phyloP scores from a whole-genome alignment of 1,140 invertebrate genomes.

The Wasmannia auropunctata region DNA sequence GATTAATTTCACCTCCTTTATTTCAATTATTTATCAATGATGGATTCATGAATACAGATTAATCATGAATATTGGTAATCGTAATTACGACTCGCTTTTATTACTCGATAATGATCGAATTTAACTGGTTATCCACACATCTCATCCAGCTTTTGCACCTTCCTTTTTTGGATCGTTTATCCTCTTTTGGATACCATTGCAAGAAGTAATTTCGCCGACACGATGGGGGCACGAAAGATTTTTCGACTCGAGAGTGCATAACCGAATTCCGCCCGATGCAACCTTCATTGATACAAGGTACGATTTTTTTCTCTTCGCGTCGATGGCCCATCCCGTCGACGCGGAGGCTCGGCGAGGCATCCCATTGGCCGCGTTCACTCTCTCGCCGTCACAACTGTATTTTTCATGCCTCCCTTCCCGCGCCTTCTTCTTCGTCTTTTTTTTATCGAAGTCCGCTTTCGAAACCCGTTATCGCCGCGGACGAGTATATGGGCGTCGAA shows the following conservation, averaged over 20 bases:
- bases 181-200: neutral
- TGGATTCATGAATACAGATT: slow-evolving; percentile 23
- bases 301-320: slow-evolving; percentile 50
- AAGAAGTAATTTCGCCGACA: neutral
- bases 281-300: slow-evolving; percentile 71
- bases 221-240: slow-evolving; percentile 44
- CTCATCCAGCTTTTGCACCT: neutral
- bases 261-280: slow-evolving; percentile 55
- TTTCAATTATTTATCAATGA: slow-evolving; percentile 10
- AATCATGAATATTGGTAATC: neutral
- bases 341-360: neutral
- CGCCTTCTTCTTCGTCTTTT: slow-evolving; percentile 26
- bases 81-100: neutral
- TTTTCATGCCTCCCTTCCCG: slow-evolving; percentile 64
- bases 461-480: slow-evolving; percentile 58
- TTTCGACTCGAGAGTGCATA: slow-evolving; percentile 47
- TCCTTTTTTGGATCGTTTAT: too few relatives aligned
- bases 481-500: slow-evolving; percentile 29
- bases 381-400: slow-evolving; percentile 66
- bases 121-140: too few relatives aligned
- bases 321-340: neutral
- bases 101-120: neutral
- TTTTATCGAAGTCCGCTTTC: slow-evolving; percentile 44
- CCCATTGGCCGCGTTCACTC: slow-evolving; percentile 12
- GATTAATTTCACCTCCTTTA: neutral